Evolutionary conservation across 2,797 vertebrate species (phyloP), one percentile per base, ranked within the genome.

Genomic region (Enteromius viviparus): DNA sequence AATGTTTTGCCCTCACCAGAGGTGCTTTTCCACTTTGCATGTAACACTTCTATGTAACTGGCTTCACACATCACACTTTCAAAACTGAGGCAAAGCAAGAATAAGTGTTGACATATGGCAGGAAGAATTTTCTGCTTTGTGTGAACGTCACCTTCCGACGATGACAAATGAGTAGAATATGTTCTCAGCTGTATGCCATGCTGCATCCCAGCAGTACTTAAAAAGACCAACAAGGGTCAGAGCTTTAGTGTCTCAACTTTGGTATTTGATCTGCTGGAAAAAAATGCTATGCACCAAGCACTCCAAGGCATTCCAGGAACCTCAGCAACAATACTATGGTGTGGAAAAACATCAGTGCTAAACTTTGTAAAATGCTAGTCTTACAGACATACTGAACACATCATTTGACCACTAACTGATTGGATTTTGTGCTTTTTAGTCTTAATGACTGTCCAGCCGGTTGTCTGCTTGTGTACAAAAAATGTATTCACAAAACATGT

Each of bases 251-350:
- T 10, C 9, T 80, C 14, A 71, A n/a, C 10, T 26, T 29, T 29
- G 6, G 1, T 19, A 23, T 62, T 47, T 32, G 5, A 45, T 40
- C 3, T 32, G 9, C 34, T 80, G 3, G 15, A 10, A 42, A 9
- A 32, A 32, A 47, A 62, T 71, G 34, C 66, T 60, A 72, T 62
- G 14, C 65, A 47, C 15, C 23, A 60, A 62, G 71, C 10, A 42
- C n/a, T 55, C 34, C 62, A 78, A 53, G 45, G 62, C 19, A 51
- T 51, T 78, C 23, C 51, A 58, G 55, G 9, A 58, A 75, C 29
- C 71, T 75, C 1, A 15, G 10, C 12, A 21, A 80, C 66, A 60
- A 29, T 32, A n/a, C 6, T 51, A 71, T 37, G 58, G 51, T 70
- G 51, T 7, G 40, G 40, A 17, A 29, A 10, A 23, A 45, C 4